These are phyloP conservation scores for Tinea semifulvella DNA, from an alignment of 2,888 invertebrate genomes.

Conservation along the genomic window DNA sequence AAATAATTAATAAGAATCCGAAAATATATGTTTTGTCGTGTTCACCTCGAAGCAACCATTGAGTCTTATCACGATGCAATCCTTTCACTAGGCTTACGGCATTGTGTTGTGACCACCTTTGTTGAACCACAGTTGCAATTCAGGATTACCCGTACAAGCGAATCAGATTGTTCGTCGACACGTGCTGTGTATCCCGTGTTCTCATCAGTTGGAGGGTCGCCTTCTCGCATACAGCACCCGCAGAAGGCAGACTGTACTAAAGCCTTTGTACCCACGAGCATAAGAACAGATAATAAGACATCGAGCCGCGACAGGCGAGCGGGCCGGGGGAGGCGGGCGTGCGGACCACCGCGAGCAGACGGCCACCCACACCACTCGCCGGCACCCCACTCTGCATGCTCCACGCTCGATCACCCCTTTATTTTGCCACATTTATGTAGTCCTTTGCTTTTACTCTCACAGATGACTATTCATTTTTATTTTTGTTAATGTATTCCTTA, in stretches of 20 bases:
- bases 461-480: constrained; percentile 13
- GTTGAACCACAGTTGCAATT: constrained; percentile 62
- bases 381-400: constrained; percentile 15
- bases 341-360: constrained; percentile 44
- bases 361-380: constrained; percentile 23
- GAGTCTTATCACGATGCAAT: constrained; percentile 48
- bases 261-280: constrained; percentile 68
- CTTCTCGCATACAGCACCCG: constrained; percentile 86
- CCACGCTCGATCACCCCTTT: constrained; percentile 5
- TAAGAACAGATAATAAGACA: constrained; percentile 57
- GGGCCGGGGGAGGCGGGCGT: constrained; percentile 59
- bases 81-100: constrained; percentile 57
- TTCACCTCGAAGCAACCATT: constrained; percentile 48
- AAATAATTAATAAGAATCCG: constrained; percentile 31
- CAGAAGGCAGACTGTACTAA: constrained; percentile 74
- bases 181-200: constrained; percentile 57
- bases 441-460: constrained; percentile 1
- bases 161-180: constrained; percentile 46
- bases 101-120: constrained; percentile 62
- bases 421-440: constrained; percentile 12
- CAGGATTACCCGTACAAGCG: constrained; percentile 52
- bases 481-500: no score
- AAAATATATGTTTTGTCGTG: constrained; percentile 30
- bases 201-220: constrained; percentile 71
- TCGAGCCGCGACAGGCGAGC: constrained; percentile 53